These are phyloP conservation scores for Saimiri boliviensis DNA, from an alignment of 2,113 vertebrate genomes.

Conservation along the genomic window DNA sequence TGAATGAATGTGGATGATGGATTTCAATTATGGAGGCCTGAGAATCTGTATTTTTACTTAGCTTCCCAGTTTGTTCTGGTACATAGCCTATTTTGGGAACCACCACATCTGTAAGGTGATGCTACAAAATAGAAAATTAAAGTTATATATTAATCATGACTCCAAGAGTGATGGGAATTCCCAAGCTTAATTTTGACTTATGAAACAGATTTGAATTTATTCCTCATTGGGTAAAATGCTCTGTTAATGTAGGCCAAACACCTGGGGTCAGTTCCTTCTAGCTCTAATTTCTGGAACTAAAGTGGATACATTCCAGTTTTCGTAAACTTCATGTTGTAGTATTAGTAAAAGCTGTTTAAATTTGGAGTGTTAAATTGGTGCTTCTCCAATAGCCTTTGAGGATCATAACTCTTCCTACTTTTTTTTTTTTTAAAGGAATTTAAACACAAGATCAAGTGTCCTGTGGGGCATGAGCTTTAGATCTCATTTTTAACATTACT, in stretches of 20 bases:
- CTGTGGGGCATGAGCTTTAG: background rate
- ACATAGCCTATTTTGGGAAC: background rate
- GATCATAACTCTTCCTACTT: background rate
- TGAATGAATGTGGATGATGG: background rate
- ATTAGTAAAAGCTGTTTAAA: slow-evolving; percentile 40
- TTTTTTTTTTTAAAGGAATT: background rate
- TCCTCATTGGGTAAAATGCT: background rate
- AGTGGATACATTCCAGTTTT: background rate
- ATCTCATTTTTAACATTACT: background rate
- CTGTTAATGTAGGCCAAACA: background rate
- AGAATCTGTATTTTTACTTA: background rate
- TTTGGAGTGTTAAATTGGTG: slow-evolving; percentile 14
- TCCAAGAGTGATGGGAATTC: slow-evolving; percentile 32
- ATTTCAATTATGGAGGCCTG: background rate
- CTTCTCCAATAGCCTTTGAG: slow-evolving; percentile 27
- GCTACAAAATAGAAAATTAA: slow-evolving; percentile 43
- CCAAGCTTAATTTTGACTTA: slow-evolving; percentile 28
- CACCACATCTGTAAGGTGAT: background rate
- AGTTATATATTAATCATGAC: background rate
- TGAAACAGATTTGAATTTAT: slow-evolving; percentile 27
- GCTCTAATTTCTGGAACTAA: slow-evolving; percentile 5
- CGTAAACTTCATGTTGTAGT: background rate
- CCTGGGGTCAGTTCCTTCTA: background rate
- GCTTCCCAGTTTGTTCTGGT: background rate
- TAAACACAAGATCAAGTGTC: background rate